Evolutionary conservation across 1,140 invertebrate genomes (phyloP), one percentile per base, ranked within the genome.

Genomic region (Dysdera silvatica): DNA sequence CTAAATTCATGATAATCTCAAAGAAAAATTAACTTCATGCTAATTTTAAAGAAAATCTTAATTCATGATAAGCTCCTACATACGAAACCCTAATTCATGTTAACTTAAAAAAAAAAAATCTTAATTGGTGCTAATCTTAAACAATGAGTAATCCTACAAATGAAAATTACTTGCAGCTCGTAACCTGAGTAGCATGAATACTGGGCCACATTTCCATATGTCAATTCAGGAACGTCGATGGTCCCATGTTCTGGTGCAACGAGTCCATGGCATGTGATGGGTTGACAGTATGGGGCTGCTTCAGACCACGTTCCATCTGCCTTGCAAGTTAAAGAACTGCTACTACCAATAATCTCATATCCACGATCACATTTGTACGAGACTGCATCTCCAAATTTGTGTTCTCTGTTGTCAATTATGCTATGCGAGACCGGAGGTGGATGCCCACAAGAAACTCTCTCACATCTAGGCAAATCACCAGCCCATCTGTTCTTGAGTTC

Each of bases 321-420:
- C 28, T 68, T 54, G 57, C 75, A 76, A 18, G 61, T 54, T 18
- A 67, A 56, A 10, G 54, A 64, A 41, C 29, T 40, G 29, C 55
- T 54, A 3, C 74, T 74, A 12, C 51, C 57, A 0, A 62, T 69
- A 28, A 77, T 33, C 23, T 69, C 62, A 64, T 79, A 79, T 16
- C 76, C 77, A 20, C 66, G 67, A 4, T 71, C 67, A 69, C 79
- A 80, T 32, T 51, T 68, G 61, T 80, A 81, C 0, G 43, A 70
- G 1, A 74, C 67, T n/a, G 72, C 67, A 2, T 60, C 69, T 14
- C 68, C 65, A 53, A 37, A 65, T 51, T 59, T 55, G 52, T 57
- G 43, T 47, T 61, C 62, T 31, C 29, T 65, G 4, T 53, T 55
- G 52, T 57, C 60, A 33, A 65, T 18, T 26, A 18, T 12, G 7